These are phyloP conservation scores for Serinus canaria DNA, from an alignment of 2,113 vertebrate species.

Conservation along the genomic window DNA sequence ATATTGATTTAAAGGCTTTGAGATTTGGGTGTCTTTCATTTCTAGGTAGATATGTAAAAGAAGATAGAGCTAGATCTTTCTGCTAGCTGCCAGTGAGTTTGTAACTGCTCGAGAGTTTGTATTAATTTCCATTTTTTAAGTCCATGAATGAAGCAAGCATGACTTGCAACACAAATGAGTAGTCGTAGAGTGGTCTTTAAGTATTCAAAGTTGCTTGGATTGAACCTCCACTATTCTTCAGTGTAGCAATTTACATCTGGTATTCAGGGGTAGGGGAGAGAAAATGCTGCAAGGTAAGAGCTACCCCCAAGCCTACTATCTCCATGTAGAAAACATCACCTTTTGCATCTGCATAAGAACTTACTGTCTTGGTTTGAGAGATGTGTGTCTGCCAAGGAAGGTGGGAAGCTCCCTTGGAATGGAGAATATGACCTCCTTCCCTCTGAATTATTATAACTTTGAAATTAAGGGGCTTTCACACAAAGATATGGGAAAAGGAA, in stretches of 20 bases:
- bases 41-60: neutral
- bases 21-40: neutral
- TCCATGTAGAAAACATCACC: neutral
- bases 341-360: neutral
- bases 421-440: neutral
- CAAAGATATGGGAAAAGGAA: neutral
- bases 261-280: neutral
- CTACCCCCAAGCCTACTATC: neutral
- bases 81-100: neutral
- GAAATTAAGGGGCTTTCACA: neutral
- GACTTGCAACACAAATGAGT: neutral
- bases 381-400: neutral
- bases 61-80: neutral
- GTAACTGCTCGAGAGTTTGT: neutral
- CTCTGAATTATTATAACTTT: neutral
- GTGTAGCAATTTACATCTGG: neutral
- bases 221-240: neutral
- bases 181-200: neutral
- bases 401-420: neutral
- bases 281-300: neutral
- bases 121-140: neutral
- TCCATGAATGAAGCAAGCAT: neutral
- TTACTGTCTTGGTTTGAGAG: neutral
- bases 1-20: neutral
- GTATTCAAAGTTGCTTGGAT: neutral